A percentile compares a stretch with the other conserved stretches of the same genome.
These are phyloP conservation scores for Tetrax tetrax DNA, from an alignment of 2,113 vertebrate species.

Conservation along the genomic window DNA sequence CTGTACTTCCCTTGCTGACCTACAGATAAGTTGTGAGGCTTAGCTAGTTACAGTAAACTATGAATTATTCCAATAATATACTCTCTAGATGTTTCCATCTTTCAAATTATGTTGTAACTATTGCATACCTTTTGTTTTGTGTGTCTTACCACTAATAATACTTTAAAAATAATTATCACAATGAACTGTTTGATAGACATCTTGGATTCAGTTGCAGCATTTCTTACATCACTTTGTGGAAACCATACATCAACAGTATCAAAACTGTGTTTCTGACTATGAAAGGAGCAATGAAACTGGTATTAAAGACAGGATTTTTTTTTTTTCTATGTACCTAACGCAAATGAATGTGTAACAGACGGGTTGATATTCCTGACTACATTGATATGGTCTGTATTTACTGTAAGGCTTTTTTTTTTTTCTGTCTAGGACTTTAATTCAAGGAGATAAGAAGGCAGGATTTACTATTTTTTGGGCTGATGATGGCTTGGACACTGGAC, in stretches of 20 bases:
- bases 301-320: neutral
- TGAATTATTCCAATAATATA: neutral
- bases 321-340: neutral
- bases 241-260: neutral
- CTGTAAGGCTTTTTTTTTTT: neutral
- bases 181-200: neutral
- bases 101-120: neutral
- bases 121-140: neutral
- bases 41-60: neutral
- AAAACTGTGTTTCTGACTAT: neutral
- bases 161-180: neutral
- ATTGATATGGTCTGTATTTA: neutral
- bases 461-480: slow-evolving; percentile 98
- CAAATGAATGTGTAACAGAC: neutral
- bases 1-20: neutral
- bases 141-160: neutral
- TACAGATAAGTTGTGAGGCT: neutral
- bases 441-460: slow-evolving; percentile 92
- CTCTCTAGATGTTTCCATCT: neutral
- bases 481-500: slow-evolving; percentile 94
- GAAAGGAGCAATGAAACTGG: neutral
- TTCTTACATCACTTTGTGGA: neutral
- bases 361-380: neutral
- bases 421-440: slow-evolving; percentile 90
- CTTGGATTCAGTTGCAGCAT: neutral